These are phyloP conservation scores for Gobiocypris rarus DNA, from an alignment of 2,113 vertebrate genomes.

Conservation along the genomic window DNA sequence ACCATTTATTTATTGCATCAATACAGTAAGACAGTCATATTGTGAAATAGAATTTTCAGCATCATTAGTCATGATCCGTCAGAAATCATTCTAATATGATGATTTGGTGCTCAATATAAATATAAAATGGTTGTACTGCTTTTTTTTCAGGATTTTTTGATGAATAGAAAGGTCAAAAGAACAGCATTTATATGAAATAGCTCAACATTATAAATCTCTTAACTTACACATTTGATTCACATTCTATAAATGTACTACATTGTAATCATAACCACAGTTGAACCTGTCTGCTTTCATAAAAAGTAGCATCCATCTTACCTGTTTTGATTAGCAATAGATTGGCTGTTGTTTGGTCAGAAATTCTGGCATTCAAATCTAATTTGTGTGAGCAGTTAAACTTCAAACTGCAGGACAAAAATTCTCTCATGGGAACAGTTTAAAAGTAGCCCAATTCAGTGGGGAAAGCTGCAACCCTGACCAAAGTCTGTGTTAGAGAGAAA, in stretches of 20 bases:
- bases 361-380: constrained; percentile 9
- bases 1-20: too few relatives aligned
- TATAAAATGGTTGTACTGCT: neutral
- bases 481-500: constrained; percentile 2
- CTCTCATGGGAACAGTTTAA: neutral
- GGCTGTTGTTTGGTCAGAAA: neutral
- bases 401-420: neutral
- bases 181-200: neutral
- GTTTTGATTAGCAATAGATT: constrained; percentile 4
- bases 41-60: neutral
- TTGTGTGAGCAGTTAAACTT: neutral
- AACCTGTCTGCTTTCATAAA: constrained; percentile 2
- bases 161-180: neutral
- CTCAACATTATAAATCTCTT: neutral
- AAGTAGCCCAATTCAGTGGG: neutral
- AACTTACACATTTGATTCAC: neutral
- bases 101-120: neutral
- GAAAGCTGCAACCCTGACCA: neutral
- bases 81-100: neutral
- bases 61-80: neutral
- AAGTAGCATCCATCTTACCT: neutral
- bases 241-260: neutral
- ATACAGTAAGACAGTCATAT: neutral
- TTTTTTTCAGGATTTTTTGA: neutral
- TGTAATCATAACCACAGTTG: constrained; percentile 16